Conservation (phyloP, 2,113 vertebrate genomes). For the Manacus vitellinus region DNA sequence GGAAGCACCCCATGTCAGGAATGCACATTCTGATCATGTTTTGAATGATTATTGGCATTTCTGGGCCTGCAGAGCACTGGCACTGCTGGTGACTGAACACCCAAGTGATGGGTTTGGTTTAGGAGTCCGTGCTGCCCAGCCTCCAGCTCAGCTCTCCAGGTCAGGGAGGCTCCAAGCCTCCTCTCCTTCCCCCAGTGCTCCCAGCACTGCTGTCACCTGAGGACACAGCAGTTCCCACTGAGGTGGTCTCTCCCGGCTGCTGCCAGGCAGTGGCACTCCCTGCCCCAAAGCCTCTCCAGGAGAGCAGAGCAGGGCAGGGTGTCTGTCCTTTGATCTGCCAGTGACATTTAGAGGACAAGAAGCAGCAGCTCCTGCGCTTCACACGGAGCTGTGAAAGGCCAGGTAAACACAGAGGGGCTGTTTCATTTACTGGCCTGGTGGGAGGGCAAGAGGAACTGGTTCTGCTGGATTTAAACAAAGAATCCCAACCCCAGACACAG, state of each 20-base stretch:
- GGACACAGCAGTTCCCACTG: neutral
- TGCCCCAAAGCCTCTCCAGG: neutral
- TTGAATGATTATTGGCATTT: neutral
- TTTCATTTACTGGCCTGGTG: neutral
- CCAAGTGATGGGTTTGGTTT: neutral
- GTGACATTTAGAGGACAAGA: neutral
- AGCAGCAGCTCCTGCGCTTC: neutral
- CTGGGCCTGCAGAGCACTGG: neutral
- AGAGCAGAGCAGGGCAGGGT: neutral
- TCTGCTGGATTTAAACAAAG: constrained; percentile 19
- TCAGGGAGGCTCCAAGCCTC: neutral
- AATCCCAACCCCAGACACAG: neutral
- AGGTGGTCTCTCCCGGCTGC: neutral
- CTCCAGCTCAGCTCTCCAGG: neutral
- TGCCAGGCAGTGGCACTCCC: neutral
- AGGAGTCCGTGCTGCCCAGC: neutral
- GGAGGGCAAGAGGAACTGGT: constrained; percentile 41
- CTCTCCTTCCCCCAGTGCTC: neutral
- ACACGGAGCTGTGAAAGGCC: neutral
- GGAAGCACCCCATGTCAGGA: neutral
- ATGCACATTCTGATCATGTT: neutral
- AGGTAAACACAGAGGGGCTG: constrained; percentile 10
- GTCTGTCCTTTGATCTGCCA: constrained; percentile 4
- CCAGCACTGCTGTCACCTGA: neutral
- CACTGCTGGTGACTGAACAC: neutral